phyloP scores from a whole-genome alignment of 2,113 vertebrate genomes.

The Chaenocephalus aceratus region DNA sequence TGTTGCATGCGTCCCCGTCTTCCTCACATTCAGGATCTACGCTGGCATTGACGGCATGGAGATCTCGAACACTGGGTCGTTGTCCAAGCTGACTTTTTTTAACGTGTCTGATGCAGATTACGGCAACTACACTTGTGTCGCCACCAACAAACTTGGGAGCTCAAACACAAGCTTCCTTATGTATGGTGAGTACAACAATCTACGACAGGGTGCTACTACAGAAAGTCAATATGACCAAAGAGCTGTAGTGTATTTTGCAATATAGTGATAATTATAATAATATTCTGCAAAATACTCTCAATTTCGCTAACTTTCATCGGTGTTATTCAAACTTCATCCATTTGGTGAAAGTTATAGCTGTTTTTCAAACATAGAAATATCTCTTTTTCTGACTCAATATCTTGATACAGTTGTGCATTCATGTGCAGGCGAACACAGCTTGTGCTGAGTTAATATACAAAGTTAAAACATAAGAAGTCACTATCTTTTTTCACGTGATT shows the following conservation, averaged over 20 bases:
- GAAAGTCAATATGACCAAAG: not conserved
- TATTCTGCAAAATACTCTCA: not conserved
- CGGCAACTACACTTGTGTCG: slow-evolving; percentile 97
- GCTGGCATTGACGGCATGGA: slow-evolving; percentile 91
- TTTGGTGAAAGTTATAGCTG: not conserved
- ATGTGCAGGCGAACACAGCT: not conserved
- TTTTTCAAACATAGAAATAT: not conserved
- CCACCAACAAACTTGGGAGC: slow-evolving; percentile 93
- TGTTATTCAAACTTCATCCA: not conserved
- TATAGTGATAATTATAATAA: not conserved
- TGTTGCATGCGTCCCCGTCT: not conserved
- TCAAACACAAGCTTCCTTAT: slow-evolving; percentile 94
- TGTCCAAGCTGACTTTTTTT: slow-evolving; percentile 94
- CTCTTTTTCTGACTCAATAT: too few species aligned
- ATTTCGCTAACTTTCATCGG: not conserved
- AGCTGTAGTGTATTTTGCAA: not conserved
- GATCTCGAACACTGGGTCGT: slow-evolving; percentile 89
- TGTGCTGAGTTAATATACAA: not conserved
- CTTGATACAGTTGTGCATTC: not conserved
- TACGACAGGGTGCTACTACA: not conserved
- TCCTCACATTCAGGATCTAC: slow-evolving; percentile 83
- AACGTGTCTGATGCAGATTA: slow-evolving; percentile 96
- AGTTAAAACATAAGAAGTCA: not conserved
- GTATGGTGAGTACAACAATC: slow-evolving; percentile 87
- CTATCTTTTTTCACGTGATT: not conserved